A percentile compares a stretch with the other conserved stretches of the same genome.
phyloP scores from a whole-genome alignment of 1,140 invertebrate species.

The Drosophila nebulosa region DNA sequence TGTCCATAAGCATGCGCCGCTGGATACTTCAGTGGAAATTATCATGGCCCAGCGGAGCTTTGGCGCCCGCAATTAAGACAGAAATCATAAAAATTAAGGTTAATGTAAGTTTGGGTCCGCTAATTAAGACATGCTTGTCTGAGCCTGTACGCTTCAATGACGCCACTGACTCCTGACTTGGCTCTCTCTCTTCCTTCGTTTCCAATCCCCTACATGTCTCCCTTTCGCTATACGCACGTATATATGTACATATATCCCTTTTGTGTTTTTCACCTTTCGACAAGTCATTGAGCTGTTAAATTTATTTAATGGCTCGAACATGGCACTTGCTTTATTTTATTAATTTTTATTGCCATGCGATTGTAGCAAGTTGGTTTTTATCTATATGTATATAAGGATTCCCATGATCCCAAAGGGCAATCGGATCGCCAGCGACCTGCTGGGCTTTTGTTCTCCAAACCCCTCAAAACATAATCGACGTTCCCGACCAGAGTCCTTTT shows the following conservation, averaged over 20 bases:
- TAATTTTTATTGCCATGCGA: conserved; percentile 68
- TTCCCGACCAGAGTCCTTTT: conserved; percentile 14
- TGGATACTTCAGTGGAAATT: conserved; percentile 55
- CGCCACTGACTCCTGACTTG: neutral
- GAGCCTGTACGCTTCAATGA: conserved; percentile 47
- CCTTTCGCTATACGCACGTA: neutral
- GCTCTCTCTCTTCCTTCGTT: neutral
- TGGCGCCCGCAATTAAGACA: conserved; percentile 61
- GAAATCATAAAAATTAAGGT: conserved; percentile 59
- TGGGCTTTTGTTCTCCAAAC: conserved; percentile 54
- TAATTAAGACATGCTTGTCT: conserved; percentile 70
- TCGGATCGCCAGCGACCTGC: conserved; percentile 45
- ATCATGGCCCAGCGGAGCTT: conserved; percentile 13
- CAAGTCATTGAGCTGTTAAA: conserved; percentile 78
- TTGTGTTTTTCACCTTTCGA: conserved; percentile 55
- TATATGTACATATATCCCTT: neutral
- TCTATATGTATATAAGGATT: conserved; percentile 40
- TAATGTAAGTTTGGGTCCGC: conserved; percentile 55
- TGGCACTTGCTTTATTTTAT: conserved; percentile 68
- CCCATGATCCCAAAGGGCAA: conserved; percentile 46
- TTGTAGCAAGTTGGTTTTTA: conserved; percentile 56
- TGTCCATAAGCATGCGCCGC: conserved; percentile 47
- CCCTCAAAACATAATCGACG: conserved; percentile 25
- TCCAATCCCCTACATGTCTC: neutral
- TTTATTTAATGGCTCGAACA: conserved; percentile 72